Conservation (phyloP, 2,797 vertebrate genomes). For the Coluber constrictor region DNA sequence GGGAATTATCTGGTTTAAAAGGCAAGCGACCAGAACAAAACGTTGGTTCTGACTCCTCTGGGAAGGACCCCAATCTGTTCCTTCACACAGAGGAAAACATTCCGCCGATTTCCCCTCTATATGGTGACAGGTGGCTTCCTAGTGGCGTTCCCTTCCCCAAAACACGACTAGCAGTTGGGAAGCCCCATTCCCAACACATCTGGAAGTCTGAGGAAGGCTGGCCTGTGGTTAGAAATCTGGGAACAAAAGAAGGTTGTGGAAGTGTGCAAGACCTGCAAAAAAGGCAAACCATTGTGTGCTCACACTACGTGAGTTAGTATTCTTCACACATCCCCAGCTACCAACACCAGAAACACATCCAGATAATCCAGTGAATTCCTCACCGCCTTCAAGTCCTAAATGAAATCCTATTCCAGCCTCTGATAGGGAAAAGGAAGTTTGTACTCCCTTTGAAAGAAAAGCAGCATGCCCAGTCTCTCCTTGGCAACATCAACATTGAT, state of each 20-base stretch:
- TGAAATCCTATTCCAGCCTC: background rate
- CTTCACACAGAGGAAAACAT: too few species aligned
- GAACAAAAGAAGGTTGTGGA: background rate
- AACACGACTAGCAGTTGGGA: background rate
- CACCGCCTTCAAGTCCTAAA: background rate
- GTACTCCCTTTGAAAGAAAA: background rate
- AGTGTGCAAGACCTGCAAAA: background rate
- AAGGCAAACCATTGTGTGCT: conserved; percentile 49
- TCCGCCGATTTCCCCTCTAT: background rate
- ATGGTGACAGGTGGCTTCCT: background rate
- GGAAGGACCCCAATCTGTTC: too few species aligned
- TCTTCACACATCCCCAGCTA: conserved; percentile 24
- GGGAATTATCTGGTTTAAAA: background rate
- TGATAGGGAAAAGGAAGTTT: background rate
- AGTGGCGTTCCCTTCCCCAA: background rate
- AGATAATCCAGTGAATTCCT: conserved; percentile 33
- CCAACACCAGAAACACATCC: accelerated
- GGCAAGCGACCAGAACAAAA: background rate
- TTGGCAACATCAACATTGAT: background rate
- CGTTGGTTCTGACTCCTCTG: background rate
- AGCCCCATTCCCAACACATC: background rate
- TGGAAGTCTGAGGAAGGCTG: background rate
- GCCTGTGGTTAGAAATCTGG: background rate
- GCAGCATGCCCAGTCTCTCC: background rate
- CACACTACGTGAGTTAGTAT: conserved; percentile 35